Evolutionary conservation across 2,888 invertebrate genomes (phyloP).

Genomic region (Athalia cordata): DNA sequence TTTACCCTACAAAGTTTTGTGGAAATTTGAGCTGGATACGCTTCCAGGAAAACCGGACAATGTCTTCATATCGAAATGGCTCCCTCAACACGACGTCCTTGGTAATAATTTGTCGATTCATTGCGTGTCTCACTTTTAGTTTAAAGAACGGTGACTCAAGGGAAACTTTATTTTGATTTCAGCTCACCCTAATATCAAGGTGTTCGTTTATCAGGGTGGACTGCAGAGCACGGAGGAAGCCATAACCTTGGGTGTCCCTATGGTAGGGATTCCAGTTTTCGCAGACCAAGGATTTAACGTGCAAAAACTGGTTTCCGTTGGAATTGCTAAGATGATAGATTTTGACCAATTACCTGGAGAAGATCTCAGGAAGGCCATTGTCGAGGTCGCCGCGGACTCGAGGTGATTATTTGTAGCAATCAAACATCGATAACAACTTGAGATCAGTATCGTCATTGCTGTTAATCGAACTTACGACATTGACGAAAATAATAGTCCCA

Average conservation of each 20-base stretch:
- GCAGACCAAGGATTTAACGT: constrained; percentile 35
- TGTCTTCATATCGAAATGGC: constrained; percentile 73
- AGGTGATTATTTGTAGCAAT: neutral
- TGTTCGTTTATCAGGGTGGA: constrained; percentile 43
- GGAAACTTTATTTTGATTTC: neutral
- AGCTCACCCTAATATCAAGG: constrained; percentile 37
- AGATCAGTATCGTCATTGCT: neutral
- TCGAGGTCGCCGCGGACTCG: constrained; percentile 18
- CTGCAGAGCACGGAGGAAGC: constrained; percentile 45
- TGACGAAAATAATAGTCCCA: neutral
- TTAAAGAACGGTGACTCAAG: neutral
- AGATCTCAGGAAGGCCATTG: constrained; percentile 16
- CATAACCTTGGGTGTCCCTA: constrained; percentile 10
- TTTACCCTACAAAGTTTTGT: constrained; percentile 70
- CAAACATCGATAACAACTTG: neutral
- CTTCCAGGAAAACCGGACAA: constrained; percentile 71
- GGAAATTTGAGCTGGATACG: constrained; percentile 67
- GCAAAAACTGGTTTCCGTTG: constrained; percentile 12
- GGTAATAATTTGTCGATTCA: constrained; percentile 56
- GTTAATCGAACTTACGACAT: neutral
- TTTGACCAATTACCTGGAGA: neutral
- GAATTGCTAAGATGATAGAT: constrained; percentile 8
- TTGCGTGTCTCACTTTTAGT: neutral
- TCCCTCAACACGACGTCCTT: constrained; percentile 71
- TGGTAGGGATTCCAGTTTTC: constrained; percentile 31